phyloP scores from a whole-genome alignment of 2,797 vertebrate species.

The Pseudochirops cupreus region DNA sequence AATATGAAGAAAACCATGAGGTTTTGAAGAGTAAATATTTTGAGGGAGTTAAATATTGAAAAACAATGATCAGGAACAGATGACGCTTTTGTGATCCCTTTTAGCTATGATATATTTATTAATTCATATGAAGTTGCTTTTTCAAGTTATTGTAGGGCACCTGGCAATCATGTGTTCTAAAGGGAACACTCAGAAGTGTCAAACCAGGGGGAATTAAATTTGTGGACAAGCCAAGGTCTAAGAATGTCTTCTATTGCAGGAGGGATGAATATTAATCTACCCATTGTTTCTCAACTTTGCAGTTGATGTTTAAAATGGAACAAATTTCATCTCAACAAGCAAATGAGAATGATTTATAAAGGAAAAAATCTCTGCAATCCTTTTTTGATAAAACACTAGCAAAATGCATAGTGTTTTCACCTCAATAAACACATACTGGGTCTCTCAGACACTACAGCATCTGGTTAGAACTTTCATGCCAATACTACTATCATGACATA shows the following conservation, averaged over 20 bases:
- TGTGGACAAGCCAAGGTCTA: not conserved
- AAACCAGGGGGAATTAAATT: not conserved
- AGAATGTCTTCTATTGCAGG: not conserved
- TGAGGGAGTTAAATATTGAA: not conserved
- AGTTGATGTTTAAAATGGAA: not conserved
- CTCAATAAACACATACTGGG: not conserved
- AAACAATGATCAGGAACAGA: not conserved
- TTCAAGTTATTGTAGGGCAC: not conserved
- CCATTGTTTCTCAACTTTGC: not conserved
- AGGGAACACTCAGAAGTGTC: not conserved
- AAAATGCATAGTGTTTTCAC: constrained; percentile 40
- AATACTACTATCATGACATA: constrained; percentile 16
- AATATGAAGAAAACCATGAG: not conserved
- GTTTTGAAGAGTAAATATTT: constrained; percentile 1
- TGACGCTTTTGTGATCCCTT: not conserved
- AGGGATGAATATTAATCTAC: not conserved
- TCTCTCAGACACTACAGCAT: not conserved
- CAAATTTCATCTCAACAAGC: not conserved
- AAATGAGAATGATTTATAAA: constrained; percentile 31
- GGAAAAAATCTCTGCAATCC: not conserved
- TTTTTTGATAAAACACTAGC: constrained; percentile 45
- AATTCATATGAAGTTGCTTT: not conserved
- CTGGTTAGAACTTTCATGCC: constrained; percentile 16
- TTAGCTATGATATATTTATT: not conserved
- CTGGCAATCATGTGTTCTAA: not conserved